These are phyloP conservation scores for Nothura maculosa DNA, from an alignment of 2,797 vertebrate genomes.

Conservation along the genomic window DNA sequence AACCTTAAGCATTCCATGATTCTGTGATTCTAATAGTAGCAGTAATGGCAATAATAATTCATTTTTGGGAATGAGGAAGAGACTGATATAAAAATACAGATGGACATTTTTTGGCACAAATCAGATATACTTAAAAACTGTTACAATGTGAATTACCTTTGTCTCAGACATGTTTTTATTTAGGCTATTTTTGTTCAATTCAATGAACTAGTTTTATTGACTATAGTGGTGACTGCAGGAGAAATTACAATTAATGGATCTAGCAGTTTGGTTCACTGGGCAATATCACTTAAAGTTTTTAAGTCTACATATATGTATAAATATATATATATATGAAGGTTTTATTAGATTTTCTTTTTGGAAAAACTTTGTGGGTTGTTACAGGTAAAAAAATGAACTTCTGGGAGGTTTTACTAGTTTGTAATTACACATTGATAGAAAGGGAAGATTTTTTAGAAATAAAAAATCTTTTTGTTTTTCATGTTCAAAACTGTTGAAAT, in stretches of 20 bases:
- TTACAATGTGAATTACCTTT: slow-evolving; percentile 5
- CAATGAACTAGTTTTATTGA: slow-evolving; percentile 43
- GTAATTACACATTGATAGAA: slow-evolving; percentile 25
- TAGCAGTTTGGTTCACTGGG: background rate
- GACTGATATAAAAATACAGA: background rate
- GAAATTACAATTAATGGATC: slow-evolving; percentile 5
- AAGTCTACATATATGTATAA: background rate
- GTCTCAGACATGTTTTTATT: background rate
- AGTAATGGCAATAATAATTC: no score
- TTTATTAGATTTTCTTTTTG: slow-evolving; percentile 4
- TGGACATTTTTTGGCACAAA: background rate
- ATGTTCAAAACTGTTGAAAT: slow-evolving; percentile 11
- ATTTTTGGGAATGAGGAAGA: background rate
- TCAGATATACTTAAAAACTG: background rate
- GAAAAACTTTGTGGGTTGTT: background rate
- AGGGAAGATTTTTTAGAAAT: slow-evolving; percentile 15
- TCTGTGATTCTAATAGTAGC: no score
- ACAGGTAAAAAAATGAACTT: background rate
- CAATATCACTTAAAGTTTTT: slow-evolving; percentile 34
- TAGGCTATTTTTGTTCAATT: slow-evolving; percentile 17
- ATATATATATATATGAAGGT: background rate
- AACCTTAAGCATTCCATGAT: no score
- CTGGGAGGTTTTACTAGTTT: slow-evolving; percentile 27
- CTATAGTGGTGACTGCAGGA: background rate
- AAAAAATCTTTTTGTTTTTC: slow-evolving; percentile 51